Evolutionary conservation across 1,140 invertebrate genomes (phyloP).

Genomic region (Onthophagus taurus): DNA sequence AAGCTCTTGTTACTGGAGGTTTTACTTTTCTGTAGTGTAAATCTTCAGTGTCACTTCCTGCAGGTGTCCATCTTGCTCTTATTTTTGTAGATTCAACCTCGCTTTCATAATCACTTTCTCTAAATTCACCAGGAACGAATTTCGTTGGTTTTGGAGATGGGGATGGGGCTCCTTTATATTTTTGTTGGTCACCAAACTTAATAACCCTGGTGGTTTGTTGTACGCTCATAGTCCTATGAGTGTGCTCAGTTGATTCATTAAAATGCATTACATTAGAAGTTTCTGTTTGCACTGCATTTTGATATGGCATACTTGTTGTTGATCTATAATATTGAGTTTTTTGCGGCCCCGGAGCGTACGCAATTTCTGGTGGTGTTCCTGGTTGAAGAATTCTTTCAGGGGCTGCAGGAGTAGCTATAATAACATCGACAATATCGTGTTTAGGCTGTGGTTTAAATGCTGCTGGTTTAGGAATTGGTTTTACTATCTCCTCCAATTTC

Average conservation of each 20-base stretch:
- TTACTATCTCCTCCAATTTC: slow-evolving; percentile 33
- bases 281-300: slow-evolving; percentile 52
- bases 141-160: slow-evolving; percentile 51
- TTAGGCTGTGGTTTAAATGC: slow-evolving; percentile 40
- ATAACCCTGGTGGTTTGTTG: slow-evolving; percentile 59
- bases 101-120: slow-evolving; percentile 63
- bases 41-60: slow-evolving; percentile 47
- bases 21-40: slow-evolving; percentile 51
- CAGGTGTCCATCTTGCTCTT: slow-evolving; percentile 50
- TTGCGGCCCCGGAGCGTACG: slow-evolving; percentile 44
- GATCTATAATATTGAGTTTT: slow-evolving; percentile 44
- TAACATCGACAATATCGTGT: slow-evolving; percentile 30
- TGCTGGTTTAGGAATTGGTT: slow-evolving; percentile 30
- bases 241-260: slow-evolving; percentile 57
- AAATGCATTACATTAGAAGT: slow-evolving; percentile 57
- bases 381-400: slow-evolving; percentile 43
- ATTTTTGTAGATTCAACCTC: slow-evolving; percentile 52
- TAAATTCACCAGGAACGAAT: slow-evolving; percentile 56
- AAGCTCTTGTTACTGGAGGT: slow-evolving; percentile 40
- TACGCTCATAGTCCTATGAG: slow-evolving; percentile 52
- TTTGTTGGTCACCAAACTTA: slow-evolving; percentile 47
- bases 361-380: slow-evolving; percentile 48
- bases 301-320: slow-evolving; percentile 43
- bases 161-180: slow-evolving; percentile 33
- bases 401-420: slow-evolving; percentile 33